Evolutionary conservation across 2,113 vertebrate species (phyloP).

Genomic region (Dissostichus mawsoni): DNA sequence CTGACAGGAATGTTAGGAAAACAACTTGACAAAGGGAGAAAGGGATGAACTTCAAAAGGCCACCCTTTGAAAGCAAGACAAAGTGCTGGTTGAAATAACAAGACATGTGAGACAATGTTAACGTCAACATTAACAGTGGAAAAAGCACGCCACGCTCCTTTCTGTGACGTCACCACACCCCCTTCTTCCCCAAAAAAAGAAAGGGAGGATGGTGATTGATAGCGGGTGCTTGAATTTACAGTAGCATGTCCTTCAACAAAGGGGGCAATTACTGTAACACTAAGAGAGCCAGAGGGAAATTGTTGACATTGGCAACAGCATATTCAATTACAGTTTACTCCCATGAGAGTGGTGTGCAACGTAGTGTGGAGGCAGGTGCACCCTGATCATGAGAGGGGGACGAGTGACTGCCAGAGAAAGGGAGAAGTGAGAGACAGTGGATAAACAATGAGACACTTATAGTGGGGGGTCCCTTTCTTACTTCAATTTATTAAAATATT

Average conservation of each 20-base stretch:
- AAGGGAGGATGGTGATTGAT: constrained; percentile 26
- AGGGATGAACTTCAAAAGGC: constrained; percentile 65
- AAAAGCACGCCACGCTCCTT: constrained; percentile 5
- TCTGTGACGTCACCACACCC: constrained; percentile 7
- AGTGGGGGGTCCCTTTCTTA: constrained; percentile 10
- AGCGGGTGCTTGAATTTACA: constrained; percentile 51
- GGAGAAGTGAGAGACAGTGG: constrained; percentile 65
- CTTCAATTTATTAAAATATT: constrained; percentile 17
- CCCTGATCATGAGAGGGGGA: constrained; percentile 66
- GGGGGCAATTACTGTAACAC: constrained; percentile 60
- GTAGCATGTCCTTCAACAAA: constrained; percentile 62
- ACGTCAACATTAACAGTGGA: constrained; percentile 45
- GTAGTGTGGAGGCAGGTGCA: constrained; percentile 78
- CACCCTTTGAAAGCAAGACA: constrained; percentile 49
- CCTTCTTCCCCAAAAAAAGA: neutral
- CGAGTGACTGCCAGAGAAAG: constrained; percentile 67
- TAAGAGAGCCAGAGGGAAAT: constrained; percentile 62
- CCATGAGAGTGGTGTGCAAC: constrained; percentile 71
- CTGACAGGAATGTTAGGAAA: constrained; percentile 70
- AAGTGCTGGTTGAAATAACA: constrained; percentile 43
- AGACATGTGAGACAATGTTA: constrained; percentile 38
- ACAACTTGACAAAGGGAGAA: constrained; percentile 66
- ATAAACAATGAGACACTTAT: constrained; percentile 50
- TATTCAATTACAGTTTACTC: constrained; percentile 77
- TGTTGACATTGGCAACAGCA: constrained; percentile 74